A percentile compares a stretch with the other conserved stretches of the same genome.
Evolutionary conservation across 64 coral and sea anemone genomes (phyloP).

Genomic region (Montipora sp.): DNA sequence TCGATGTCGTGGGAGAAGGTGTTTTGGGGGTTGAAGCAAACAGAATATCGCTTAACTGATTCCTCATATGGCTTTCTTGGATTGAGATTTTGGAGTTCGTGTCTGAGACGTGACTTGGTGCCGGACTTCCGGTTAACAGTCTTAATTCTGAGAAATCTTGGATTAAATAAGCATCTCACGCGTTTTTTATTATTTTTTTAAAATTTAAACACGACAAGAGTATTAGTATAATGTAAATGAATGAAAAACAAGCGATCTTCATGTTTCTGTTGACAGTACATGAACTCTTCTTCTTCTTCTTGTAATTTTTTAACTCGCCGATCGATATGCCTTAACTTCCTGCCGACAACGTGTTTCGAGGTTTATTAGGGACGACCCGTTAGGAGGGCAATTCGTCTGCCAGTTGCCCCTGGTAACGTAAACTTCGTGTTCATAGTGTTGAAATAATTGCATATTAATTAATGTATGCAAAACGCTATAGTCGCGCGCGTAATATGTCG

Average conservation of each 20-base stretch:
- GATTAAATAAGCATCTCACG: not conserved
- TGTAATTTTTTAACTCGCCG: not conserved
- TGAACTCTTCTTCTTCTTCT: not conserved
- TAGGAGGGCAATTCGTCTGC: not conserved
- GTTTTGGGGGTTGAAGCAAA: not conserved
- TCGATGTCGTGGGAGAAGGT: not conserved
- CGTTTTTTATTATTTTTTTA: not conserved
- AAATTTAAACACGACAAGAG: not conserved
- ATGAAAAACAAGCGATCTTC: too few relatives aligned
- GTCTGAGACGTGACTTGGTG: constrained; percentile 3
- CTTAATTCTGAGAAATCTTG: constrained; percentile 19
- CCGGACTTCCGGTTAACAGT: constrained; percentile 14
- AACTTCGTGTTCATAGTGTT: too few relatives aligned
- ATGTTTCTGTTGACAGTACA: too few relatives aligned
- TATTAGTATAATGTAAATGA: too few relatives aligned
- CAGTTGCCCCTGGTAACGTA: not conserved
- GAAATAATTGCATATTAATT: not conserved
- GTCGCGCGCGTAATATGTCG: constrained; percentile 2
- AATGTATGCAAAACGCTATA: not conserved
- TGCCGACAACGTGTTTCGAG: not conserved
- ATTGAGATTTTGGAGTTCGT: not conserved
- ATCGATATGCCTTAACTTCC: not conserved
- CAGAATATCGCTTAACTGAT: not conserved
- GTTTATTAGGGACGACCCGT: not conserved
- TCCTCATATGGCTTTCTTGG: not conserved